Base-by-base conservation (phyloP, 2,797 vertebrate genomes). In the Gallinago stenura region DNA sequence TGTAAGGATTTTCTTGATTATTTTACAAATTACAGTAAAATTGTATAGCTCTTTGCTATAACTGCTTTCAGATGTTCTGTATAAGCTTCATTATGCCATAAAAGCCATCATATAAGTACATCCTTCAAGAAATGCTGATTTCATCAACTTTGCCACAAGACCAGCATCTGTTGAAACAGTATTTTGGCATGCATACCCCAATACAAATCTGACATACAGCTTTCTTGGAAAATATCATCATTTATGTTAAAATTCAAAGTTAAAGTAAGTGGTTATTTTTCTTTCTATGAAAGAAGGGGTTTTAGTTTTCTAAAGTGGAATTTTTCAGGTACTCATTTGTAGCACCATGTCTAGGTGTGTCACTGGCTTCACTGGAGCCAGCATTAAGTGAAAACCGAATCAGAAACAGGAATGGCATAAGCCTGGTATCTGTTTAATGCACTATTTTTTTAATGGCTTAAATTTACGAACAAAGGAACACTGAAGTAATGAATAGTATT, bases 111-210 rank as follows among this genome's bases (percentile, higher is more conserved):
- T 31, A 7, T 33, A 85, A 70, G 35, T 28, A 89, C 0, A 19
- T 16, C 72, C 68, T 78, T 81, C 43, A 61, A 70, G 41, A 94
- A 96, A 87, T n/a, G 31, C 30, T 65, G 54, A 86, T 91, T 82
- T 87, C 65, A 71, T 65, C 71, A 50, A 80, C 65, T 73, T 87
- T 64, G 31, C 31, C 80, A 73, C 45, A 88, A 68, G 92, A 72
- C 24, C 54, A 45, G 33, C 48, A 45, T 83, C 53, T 76, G 33
- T 21, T 30, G 81, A 88, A 91, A 70, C 37, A 33, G 0, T 25
- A 82, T 56, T 87, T 88, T 54, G 28, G 28, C 39, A 45, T 5
- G 18, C 18, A 37, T 30, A 65, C 15, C 43, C 51, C 73, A 79
- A 83, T 10, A 39, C 37, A 75, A 81, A 93, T 30, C 30, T 1